These are phyloP conservation scores for Aphodius sticticus DNA, from an alignment of 2,888 invertebrate genomes.

Conservation along the genomic window DNA sequence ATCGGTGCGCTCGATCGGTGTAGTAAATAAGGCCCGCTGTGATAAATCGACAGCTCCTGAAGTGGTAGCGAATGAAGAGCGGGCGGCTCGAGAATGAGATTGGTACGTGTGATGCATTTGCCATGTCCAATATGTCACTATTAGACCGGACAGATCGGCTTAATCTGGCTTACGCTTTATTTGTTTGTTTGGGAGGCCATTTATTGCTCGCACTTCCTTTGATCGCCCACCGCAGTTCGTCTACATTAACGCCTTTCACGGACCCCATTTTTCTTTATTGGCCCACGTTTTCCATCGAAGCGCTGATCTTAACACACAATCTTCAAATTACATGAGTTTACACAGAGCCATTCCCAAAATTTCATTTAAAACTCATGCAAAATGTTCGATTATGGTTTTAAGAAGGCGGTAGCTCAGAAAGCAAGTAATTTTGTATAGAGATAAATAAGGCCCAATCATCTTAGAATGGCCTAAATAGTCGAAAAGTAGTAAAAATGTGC, in stretches of 20 bases:
- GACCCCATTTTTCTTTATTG: not conserved
- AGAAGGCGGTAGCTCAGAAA: no score
- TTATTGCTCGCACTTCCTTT: conserved; percentile 37
- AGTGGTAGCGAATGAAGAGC: conserved; percentile 29
- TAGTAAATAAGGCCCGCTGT: conserved; percentile 25
- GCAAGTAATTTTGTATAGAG: no score
- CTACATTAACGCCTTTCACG: conserved; percentile 41
- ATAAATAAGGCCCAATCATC: no score
- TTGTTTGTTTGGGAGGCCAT: conserved; percentile 45
- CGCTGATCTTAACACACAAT: not conserved
- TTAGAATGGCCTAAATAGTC: no score
- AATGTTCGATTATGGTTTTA: no score
- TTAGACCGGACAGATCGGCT: conserved; percentile 50
- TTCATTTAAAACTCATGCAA: no score
- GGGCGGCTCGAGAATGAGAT: conserved; percentile 13
- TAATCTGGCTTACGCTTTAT: conserved; percentile 49
- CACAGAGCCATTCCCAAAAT: no score
- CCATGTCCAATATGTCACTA: conserved; percentile 49
- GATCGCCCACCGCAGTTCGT: conserved; percentile 45
- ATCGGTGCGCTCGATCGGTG: conserved; percentile 20
- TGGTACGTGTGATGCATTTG: conserved; percentile 4
- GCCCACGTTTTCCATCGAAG: not conserved
- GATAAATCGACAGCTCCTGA: conserved; percentile 33
- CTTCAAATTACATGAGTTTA: not conserved
- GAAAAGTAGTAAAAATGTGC: no score